Conservation (phyloP, 2,113 vertebrate genomes). For the Mola mola region DNA sequence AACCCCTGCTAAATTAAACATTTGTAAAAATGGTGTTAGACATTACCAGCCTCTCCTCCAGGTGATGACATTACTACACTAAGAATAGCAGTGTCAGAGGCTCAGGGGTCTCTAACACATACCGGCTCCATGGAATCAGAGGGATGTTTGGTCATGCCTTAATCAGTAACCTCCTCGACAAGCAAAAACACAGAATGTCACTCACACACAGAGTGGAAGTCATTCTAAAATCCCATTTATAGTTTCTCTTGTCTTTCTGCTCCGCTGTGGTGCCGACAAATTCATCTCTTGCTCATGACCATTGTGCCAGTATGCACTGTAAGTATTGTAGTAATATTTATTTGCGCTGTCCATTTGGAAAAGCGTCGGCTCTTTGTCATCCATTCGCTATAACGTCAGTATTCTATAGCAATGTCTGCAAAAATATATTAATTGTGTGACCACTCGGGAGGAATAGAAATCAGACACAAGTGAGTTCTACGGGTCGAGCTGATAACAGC, state of each 20-base stretch:
- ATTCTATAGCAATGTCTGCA: not conserved
- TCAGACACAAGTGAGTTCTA: not conserved
- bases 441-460: not conserved
- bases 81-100: not conserved
- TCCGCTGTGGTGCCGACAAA: too few relatives aligned
- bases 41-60: not conserved
- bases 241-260: not conserved
- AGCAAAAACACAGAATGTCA: constrained; percentile 17
- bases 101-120: constrained; percentile 53
- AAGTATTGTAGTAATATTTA: too few relatives aligned
- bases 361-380: too few relatives aligned
- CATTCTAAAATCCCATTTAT: constrained; percentile 7
- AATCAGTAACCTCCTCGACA: constrained; percentile 67
- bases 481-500: too few relatives aligned
- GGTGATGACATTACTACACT: constrained; percentile 12
- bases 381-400: too few relatives aligned
- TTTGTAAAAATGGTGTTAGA: not conserved
- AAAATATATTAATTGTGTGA: not conserved
- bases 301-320: too few relatives aligned
- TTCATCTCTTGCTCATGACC: too few relatives aligned
- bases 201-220: constrained; percentile 4
- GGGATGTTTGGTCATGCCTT: constrained; percentile 51
- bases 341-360: too few relatives aligned
- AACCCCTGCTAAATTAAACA: not conserved
- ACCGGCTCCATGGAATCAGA: constrained; percentile 19